phyloP scores from a whole-genome alignment of 2,797 vertebrate genomes.

The Spondyliosoma cantharus region DNA sequence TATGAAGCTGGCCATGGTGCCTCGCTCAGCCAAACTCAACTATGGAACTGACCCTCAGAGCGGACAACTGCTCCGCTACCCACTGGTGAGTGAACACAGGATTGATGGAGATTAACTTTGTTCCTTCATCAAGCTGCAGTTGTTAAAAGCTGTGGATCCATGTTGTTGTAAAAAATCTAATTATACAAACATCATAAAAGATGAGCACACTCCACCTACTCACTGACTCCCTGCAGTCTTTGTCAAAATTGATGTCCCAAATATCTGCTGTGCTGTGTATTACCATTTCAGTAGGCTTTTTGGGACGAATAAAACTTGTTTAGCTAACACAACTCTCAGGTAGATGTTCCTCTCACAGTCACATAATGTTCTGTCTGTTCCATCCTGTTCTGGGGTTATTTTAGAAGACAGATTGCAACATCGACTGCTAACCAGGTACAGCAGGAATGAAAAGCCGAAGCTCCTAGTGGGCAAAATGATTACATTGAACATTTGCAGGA shows the following conservation, averaged over 20 bases:
- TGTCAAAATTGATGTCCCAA: not conserved
- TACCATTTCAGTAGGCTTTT: not conserved
- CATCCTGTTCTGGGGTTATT: conserved; percentile 18
- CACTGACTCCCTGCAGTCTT: not conserved
- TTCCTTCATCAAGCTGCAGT: conserved; percentile 1
- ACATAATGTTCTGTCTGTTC: conserved; percentile 5
- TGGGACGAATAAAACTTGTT: conserved; percentile 7
- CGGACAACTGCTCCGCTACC: conserved; percentile 85
- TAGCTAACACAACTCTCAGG: conserved; percentile 9
- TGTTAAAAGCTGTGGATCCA: not conserved
- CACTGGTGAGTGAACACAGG: conserved; percentile 82
- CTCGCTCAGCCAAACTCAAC: conserved; percentile 89
- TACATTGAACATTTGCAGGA: conserved; percentile 13
- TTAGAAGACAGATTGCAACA: conserved; percentile 31
- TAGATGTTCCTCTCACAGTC: conserved; percentile 5
- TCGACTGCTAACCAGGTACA: conserved; percentile 20
- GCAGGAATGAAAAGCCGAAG: conserved; percentile 13
- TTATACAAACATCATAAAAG: not conserved
- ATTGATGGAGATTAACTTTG: not conserved
- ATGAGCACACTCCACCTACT: not conserved
- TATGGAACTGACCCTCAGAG: conserved; percentile 87
- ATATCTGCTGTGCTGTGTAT: not conserved
- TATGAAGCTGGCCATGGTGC: conserved; percentile 91
- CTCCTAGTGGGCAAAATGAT: conserved; percentile 9
- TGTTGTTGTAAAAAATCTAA: conserved; percentile 11